Percentiles rank a stretch among this genome's conserved stretches.
phyloP scores from a whole-genome alignment of 2,888 invertebrate genomes.

The Escarpia spicata region DNA sequence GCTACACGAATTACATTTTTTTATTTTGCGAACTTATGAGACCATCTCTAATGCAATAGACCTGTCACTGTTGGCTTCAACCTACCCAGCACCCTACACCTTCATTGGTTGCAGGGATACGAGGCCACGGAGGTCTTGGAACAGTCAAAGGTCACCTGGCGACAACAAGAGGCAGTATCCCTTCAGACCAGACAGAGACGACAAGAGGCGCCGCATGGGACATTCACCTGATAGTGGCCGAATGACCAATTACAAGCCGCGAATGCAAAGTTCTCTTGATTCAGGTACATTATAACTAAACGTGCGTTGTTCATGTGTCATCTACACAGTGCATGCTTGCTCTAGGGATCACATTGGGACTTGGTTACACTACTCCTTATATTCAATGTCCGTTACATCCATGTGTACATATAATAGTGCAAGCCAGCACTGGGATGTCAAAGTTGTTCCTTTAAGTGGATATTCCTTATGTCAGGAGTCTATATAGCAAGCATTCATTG shows the following conservation, averaged over 20 bases:
- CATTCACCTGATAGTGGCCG: neutral
- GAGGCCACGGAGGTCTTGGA: neutral
- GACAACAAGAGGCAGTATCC: neutral
- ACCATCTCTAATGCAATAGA: neutral
- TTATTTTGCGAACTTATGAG: no score
- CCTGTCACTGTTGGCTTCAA: neutral
- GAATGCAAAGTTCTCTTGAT: slow-evolving; percentile 5
- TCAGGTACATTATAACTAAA: neutral
- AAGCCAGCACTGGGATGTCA: no score
- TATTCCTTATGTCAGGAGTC: no score
- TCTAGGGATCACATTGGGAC: no score
- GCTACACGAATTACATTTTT: no score
- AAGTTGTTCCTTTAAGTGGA: no score
- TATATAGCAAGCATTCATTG: no score
- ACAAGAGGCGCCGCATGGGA: neutral
- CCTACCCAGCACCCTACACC: neutral
- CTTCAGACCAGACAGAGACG: neutral
- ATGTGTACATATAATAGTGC: no score
- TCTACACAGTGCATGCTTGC: no score
- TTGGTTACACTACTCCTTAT: no score
- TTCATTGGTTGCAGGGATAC: neutral
- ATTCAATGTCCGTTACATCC: no score
- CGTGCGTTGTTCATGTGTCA: neutral
- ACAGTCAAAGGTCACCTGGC: neutral
- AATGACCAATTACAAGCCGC: neutral